Base-by-base conservation (phyloP, 2,888 invertebrate species). In the Melitaea athalia region DNA sequence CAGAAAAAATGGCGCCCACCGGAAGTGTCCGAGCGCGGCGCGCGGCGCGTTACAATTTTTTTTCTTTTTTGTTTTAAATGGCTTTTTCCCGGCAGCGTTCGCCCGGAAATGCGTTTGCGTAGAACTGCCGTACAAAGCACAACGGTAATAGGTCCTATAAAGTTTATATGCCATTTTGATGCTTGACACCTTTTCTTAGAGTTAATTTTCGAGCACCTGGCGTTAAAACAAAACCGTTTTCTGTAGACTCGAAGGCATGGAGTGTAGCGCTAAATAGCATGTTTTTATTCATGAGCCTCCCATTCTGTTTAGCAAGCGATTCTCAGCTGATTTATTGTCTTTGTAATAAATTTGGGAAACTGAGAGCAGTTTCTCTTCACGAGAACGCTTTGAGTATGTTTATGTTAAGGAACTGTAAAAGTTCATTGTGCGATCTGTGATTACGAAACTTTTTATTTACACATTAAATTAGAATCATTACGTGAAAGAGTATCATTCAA, bases 1-100 rank as follows among this genome's bases (percentile, higher is more conserved):
- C 91, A 92, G 92, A 92, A 92, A 92, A 92, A 92, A 92, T 92
- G 91, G 92, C 91, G 92, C 89, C 92, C 92, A 92, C 92, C 92
- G 92, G 92, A 92, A 92, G 92, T 92, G 92, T 92, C 92, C 92
- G 90, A 92, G 87, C 89, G 80, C 79, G 87, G 89, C 88, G 90
- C 86, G 86, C 89, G 84, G 90, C 91, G 86, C 89, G 90, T 88
- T 90, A 91, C 91, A 86, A 91, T 91, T 92, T 92, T 89, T 89
- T 86, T 82, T 78, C 78, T 88, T 91, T 92, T 92, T 92, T 92
- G 91, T 92, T 92, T 92, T 91, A 92, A 92, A 92, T 92, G 89
- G 91, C 91, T 91, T 92, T 92, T 92, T 91, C 92, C 92, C 92
- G 92, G 87, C 91, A 89, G 84, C 86, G 87, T 88, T 90, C 85